Percentiles rank a stretch among this genome's conserved stretches.
These are phyloP conservation scores for Heliothis peltigera DNA, from an alignment of 2,888 invertebrate genomes.

Conservation along the genomic window DNA sequence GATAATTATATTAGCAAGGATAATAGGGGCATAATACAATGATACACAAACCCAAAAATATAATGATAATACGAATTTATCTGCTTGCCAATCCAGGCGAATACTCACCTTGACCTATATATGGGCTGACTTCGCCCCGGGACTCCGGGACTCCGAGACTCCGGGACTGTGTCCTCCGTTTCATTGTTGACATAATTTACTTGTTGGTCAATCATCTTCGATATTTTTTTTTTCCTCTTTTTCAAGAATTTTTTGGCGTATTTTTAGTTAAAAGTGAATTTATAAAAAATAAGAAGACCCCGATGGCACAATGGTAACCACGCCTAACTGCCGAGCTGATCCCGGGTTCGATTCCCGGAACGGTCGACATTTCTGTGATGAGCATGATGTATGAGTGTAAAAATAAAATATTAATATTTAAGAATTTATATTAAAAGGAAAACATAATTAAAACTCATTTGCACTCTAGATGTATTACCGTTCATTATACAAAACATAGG, in stretches of 20 bases:
- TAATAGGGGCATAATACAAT: not conserved
- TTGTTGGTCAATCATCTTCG: not conserved
- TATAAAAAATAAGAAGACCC: no score
- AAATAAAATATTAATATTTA: no score
- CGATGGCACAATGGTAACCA: no score
- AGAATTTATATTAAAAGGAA: no score
- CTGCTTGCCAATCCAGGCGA: constrained; percentile 7
- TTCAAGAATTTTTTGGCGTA: not conserved
- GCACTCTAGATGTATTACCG: no score
- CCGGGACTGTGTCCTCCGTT: constrained; percentile 1
- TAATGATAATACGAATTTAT: not conserved
- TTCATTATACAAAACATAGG: no score
- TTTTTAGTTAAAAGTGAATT: no score
- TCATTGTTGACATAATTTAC: constrained; percentile 1
- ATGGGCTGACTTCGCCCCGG: constrained; percentile 4
- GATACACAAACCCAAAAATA: not conserved
- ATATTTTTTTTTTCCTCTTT: not conserved
- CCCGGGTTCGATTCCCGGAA: no score
- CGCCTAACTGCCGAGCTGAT: no score
- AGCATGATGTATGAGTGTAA: no score
- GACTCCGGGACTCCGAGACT: not conserved
- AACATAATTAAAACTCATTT: no score
- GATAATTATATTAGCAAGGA: not conserved
- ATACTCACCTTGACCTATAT: constrained; percentile 36
- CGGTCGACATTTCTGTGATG: no score